phyloP scores from a whole-genome alignment of 2,797 vertebrate species.

The Linurgus olivaceus region DNA sequence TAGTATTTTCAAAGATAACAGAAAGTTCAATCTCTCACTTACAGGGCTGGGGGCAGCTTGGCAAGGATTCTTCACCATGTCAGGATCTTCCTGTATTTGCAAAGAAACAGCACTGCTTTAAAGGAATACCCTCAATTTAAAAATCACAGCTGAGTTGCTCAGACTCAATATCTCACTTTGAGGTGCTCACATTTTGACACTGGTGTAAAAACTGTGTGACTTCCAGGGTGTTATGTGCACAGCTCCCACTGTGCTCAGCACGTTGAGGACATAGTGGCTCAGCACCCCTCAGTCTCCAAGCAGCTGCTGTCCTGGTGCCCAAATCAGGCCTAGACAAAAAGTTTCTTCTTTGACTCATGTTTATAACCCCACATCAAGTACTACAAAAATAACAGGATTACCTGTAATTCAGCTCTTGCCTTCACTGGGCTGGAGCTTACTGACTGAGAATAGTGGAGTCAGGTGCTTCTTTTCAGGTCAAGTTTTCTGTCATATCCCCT shows the following conservation, averaged over 20 bases:
- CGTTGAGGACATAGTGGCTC: rapidly evolving
- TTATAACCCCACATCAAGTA: not conserved
- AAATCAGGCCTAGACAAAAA: not conserved
- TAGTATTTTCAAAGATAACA: conserved; percentile 8
- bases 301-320: not conserved
- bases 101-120: not conserved
- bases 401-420: not conserved
- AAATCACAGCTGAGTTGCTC: not conserved
- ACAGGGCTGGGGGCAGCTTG: not conserved
- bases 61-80: not conserved
- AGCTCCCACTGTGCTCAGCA: not conserved
- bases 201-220: rapidly evolving
- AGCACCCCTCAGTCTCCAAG: not conserved
- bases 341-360: not conserved
- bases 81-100: not conserved
- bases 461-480: not conserved
- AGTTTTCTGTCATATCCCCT: not conserved
- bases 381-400: not conserved
- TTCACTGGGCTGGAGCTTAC: not conserved
- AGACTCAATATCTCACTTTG: not conserved
- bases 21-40: not conserved
- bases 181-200: not conserved
- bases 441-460: not conserved
- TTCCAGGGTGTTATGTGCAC: not conserved
- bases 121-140: not conserved